Base-by-base conservation (phyloP, 2,797 vertebrate genomes). In the Crenuchus spilurus region DNA sequence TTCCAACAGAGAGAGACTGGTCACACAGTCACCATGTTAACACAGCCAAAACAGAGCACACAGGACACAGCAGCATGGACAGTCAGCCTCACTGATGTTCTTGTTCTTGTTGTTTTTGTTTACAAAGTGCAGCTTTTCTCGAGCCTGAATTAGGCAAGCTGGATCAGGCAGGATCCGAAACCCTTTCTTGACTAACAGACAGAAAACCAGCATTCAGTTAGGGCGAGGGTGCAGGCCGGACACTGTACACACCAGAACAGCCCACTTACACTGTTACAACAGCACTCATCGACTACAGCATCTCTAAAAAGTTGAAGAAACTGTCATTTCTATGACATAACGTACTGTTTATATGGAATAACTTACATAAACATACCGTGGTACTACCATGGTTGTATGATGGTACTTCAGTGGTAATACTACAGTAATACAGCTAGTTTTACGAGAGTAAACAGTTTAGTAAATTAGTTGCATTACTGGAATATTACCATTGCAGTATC, bases 101-200 rank as follows among this genome's bases (percentile, higher is more conserved):
- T 72, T 79, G 83, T 75, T 82, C 33, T n/a, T 48, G 28, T 30
- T 24, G 75, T 75, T 39, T 77, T 78, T 63, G 16, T 44, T 64
- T 58, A 79, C 82, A 75, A 79, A 76, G 69, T 82, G 83, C 84
- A 86, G 84, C 85, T 75, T 84, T 91, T 92, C 33, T 87, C 79
- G 77, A 82, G 67, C 0, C 4, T 55, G 0, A 67, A 49, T 72
- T 33, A 87, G 82, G 84, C 87, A 89, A 89, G 80, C 88, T 91
- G 90, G 93, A 95, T 94, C 92, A 86, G 91, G 92, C 92, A 75
- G 93, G 94, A 92, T 91, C 87, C 60, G 39, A 55, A 81, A 73
- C 89, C 83, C 81, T 73, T 92, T 88, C 90, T 92, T 89, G 92
- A 94, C 94, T 93, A 92, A 94, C 92, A 95, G 92, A 92, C 82